Percentiles rank a stretch among this genome's conserved stretches.
phyloP scores from a whole-genome alignment of 2,113 vertebrate genomes.

The Platysternon megacephalum region DNA sequence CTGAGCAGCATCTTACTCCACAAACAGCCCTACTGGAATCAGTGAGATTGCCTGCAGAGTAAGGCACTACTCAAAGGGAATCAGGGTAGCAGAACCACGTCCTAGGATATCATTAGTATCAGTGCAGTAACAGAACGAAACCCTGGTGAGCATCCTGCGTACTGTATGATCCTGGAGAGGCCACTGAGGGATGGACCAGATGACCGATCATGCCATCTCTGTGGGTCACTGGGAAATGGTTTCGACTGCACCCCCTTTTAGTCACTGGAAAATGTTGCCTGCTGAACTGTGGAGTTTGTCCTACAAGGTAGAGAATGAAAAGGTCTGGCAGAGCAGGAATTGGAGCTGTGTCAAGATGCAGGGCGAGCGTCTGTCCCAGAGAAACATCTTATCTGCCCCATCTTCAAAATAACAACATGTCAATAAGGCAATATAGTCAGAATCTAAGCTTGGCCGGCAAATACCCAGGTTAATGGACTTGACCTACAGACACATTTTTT shows the following conservation, averaged over 20 bases:
- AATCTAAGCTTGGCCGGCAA: neutral
- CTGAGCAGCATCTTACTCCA: neutral
- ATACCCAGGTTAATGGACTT: neutral
- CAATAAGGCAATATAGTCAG: neutral
- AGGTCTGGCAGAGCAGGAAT: neutral
- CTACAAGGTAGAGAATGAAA: neutral
- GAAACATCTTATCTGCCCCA: neutral
- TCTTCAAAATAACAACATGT: neutral
- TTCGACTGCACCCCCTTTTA: neutral
- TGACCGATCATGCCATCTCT: neutral
- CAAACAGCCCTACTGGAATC: neutral
- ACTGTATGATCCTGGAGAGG: neutral
- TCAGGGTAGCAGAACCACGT: neutral
- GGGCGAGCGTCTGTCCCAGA: neutral
- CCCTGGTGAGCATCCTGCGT: neutral
- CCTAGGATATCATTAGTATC: neutral
- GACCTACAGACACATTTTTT: conserved; percentile 1
- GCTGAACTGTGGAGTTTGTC: neutral
- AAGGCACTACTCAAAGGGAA: neutral
- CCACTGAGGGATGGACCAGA: neutral
- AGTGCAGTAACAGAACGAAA: neutral
- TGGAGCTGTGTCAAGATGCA: neutral
- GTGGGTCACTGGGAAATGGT: neutral
- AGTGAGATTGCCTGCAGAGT: neutral
- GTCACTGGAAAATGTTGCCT: neutral